Percentiles rank a stretch among this genome's conserved stretches.
Conservation (phyloP, 2,797 vertebrate species). For the Spinus pinus region DNA sequence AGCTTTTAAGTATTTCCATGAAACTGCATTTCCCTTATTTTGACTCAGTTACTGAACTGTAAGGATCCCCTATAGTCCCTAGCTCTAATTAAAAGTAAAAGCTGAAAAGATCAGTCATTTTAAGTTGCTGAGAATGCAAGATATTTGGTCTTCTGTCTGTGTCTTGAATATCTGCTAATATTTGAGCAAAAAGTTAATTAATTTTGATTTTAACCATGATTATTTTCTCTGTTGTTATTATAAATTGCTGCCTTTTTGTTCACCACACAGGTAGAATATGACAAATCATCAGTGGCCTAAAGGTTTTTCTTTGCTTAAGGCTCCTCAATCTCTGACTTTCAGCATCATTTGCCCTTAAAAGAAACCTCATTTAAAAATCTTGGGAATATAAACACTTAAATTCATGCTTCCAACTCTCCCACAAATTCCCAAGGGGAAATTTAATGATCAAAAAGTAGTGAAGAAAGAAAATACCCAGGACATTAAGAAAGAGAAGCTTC, state of each 20-base stretch:
- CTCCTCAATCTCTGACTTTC: constrained; percentile 47
- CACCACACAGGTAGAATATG: not conserved
- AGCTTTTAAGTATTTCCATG: not conserved
- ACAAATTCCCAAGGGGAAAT: constrained; percentile 28
- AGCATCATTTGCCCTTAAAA: constrained; percentile 56
- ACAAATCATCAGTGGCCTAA: constrained; percentile 48
- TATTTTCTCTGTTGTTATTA: constrained; percentile 38
- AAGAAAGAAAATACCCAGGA: constrained; percentile 18
- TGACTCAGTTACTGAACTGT: not conserved
- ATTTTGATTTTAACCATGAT: constrained; percentile 42
- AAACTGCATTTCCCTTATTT: not conserved
- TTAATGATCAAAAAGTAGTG: constrained; percentile 12
- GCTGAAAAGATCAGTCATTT: not conserved
- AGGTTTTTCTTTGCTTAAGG: constrained; percentile 52
- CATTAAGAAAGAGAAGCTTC: constrained; percentile 1
- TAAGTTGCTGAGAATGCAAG: not conserved
- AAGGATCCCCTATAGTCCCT: not conserved
- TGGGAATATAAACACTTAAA: constrained; percentile 40
- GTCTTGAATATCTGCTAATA: not conserved
- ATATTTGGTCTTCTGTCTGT: not conserved
- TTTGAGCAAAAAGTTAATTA: constrained; percentile 41
- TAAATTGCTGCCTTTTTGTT: constrained; percentile 14
- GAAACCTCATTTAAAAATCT: constrained; percentile 52
- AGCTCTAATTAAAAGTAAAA: not conserved
- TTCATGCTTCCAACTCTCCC: constrained; percentile 41